Conservation (phyloP, 2,797 vertebrate species). For the Siniperca scherzeri region DNA sequence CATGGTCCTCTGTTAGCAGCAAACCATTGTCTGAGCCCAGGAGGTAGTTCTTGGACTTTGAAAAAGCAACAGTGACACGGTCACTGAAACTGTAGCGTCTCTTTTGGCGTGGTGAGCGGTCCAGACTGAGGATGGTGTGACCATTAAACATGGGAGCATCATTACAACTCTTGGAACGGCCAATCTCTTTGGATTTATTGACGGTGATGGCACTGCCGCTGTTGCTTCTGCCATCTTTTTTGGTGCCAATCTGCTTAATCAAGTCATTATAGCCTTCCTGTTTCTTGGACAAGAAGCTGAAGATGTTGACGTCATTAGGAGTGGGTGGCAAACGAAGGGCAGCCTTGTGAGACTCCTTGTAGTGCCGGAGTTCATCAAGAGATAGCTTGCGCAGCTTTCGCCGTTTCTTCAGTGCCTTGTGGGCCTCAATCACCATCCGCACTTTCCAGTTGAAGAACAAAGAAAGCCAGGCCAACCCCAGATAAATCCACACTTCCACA, state of each 20-base stretch:
- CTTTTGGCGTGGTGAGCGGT: conserved; percentile 85
- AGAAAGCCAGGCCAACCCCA: conserved; percentile 97
- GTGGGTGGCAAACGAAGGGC: conserved; percentile 84
- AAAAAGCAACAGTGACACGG: conserved; percentile 91
- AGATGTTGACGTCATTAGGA: conserved; percentile 94
- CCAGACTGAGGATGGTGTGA: conserved; percentile 88
- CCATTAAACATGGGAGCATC: conserved; percentile 72
- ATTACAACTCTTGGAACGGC: conserved; percentile 82
- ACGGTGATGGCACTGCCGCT: neutral
- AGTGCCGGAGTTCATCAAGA: conserved; percentile 88
- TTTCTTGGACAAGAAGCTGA: conserved; percentile 96
- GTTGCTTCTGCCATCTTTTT: conserved; percentile 73
- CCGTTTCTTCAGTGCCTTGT: conserved; percentile 98
- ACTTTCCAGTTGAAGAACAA: conserved; percentile 99
- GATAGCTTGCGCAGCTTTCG: conserved; percentile 94
- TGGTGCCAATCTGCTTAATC: conserved; percentile 96
- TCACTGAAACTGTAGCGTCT: conserved; percentile 88
- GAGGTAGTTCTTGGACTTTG: conserved; percentile 91
- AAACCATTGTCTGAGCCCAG: conserved; percentile 89
- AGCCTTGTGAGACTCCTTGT: conserved; percentile 86
- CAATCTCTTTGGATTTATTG: conserved; percentile 66
- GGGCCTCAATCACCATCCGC: conserved; percentile 98
- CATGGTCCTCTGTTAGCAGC: conserved; percentile 85
- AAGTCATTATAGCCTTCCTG: conserved; percentile 96
- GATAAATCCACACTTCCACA: conserved; percentile 99